Percentiles rank a stretch among this genome's conserved stretches.
phyloP scores from a whole-genome alignment of 2,113 vertebrate genomes.

The Phylloscopus whistleri region DNA sequence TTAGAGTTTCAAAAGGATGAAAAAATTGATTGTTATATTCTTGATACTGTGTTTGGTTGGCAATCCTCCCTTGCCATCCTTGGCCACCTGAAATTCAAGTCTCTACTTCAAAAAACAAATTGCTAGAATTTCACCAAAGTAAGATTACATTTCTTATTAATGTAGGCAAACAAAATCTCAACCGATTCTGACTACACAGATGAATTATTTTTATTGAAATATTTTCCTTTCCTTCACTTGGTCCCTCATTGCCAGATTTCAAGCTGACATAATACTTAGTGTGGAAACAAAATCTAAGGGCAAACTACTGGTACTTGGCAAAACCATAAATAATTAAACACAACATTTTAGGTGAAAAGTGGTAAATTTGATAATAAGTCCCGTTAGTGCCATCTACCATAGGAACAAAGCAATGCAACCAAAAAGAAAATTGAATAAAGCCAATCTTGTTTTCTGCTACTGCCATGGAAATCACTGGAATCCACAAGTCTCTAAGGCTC shows the following conservation, averaged over 20 bases:
- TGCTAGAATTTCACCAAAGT: background rate
- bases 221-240: background rate
- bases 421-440: background rate
- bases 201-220: background rate
- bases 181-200: background rate
- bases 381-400: background rate
- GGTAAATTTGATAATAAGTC: background rate
- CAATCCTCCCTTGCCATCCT: background rate
- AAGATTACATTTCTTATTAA: background rate
- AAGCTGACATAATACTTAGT: background rate
- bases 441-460: background rate
- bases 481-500: constrained; percentile 4
- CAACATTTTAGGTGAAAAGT: background rate
- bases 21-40: background rate
- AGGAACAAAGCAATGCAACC: background rate
- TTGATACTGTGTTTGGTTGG: background rate
- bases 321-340: background rate
- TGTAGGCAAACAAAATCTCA: background rate
- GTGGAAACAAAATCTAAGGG: background rate
- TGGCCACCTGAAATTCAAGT: background rate
- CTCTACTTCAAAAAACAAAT: background rate
- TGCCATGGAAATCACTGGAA: constrained; percentile 48
- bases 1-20: background rate
- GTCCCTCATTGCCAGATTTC: background rate
- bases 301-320: background rate